phyloP scores from a whole-genome alignment of 1,140 invertebrate genomes.

The Drosophila bocqueti region DNA sequence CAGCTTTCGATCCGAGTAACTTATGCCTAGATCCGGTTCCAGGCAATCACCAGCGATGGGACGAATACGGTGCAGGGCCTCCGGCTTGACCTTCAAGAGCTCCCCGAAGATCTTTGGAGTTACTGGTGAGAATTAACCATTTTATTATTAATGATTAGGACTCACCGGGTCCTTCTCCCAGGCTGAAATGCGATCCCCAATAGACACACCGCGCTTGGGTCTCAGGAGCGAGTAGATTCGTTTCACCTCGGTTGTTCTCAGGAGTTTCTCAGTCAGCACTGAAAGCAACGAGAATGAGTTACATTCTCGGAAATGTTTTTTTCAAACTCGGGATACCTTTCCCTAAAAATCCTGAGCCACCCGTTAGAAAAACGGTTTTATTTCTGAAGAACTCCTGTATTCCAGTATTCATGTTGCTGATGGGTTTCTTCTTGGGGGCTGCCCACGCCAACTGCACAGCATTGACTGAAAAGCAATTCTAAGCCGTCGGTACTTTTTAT shows the following conservation, averaged over 20 bases:
- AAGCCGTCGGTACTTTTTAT: slow-evolving; percentile 6
- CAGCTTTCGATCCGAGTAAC: slow-evolving; percentile 85
- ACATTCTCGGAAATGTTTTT: neutral
- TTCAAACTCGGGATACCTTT: slow-evolving; percentile 20
- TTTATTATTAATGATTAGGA: slow-evolving; percentile 27
- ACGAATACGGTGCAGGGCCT: slow-evolving; percentile 20
- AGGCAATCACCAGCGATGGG: slow-evolving; percentile 87
- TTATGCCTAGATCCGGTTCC: slow-evolving; percentile 89
- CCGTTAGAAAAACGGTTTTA: slow-evolving; percentile 51
- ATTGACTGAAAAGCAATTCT: slow-evolving; percentile 2
- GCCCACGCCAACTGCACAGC: slow-evolving; percentile 60
- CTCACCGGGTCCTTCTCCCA: slow-evolving; percentile 86
- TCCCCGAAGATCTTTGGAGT: slow-evolving; percentile 44
- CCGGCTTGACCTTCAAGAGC: slow-evolving; percentile 18
- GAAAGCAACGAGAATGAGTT: slow-evolving; percentile 16
- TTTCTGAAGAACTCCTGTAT: slow-evolving; percentile 51
- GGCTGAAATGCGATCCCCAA: slow-evolving; percentile 87
- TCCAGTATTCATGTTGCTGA: slow-evolving; percentile 30
- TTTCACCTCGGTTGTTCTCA: slow-evolving; percentile 89
- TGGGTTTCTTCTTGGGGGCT: neutral
- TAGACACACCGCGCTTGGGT: slow-evolving; percentile 90
- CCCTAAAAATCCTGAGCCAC: slow-evolving; percentile 53
- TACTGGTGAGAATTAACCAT: slow-evolving; percentile 15
- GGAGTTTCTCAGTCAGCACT: slow-evolving; percentile 91
- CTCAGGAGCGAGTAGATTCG: slow-evolving; percentile 91